Base-by-base conservation (phyloP, 2,888 invertebrate species). In the Meiosimyza decipiens region DNA sequence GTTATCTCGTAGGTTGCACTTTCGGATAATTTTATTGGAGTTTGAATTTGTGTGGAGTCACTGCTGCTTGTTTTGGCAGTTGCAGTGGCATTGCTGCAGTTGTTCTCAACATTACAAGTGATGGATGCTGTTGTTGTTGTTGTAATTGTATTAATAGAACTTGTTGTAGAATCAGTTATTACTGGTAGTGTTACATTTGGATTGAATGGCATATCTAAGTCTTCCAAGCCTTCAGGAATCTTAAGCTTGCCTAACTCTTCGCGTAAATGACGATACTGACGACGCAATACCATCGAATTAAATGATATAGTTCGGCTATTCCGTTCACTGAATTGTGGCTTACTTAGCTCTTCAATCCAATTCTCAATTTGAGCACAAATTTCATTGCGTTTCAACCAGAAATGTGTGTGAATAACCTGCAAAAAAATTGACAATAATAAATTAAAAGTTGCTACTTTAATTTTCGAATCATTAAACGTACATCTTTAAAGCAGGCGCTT, bases 301-400 rank as follows among this genome's bases (percentile, higher is more conserved):
- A 93, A 90, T 50, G 92, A 92, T 82, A 94, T 93, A 77, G 91
- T 92, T 80, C 94, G 91, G 80, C 93, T 93, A 74, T 93, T 93
- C 71, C 94, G 91, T 86, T 87, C 87, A 33, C 93, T 93, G 88
- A 94, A 95, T 82, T 90, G 91, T 81, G 93, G 92, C 73, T 91
- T 90, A 85, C 96, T 95, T 85, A 96, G 90, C 82, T 97, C 97
- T 74, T 91, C 91, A 81, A 97, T 94, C 97, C 97, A 97, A 76
- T 91, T 91, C 82, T 96, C 95, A 76, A 97, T 92, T 87, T 97
- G 97, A 79, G 91, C 90, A 84, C 95, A 91, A 78, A 98, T 94
- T 88, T 97, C 97, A 82, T 95, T 92, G 73, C 95, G 91, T 87
- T 98, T 98, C 82, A 97, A 90, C 94, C 96, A 98, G 88, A 98